These are phyloP conservation scores for Scomberomorus guttatus DNA, from an alignment of 2,797 vertebrate species.

Conservation along the genomic window DNA sequence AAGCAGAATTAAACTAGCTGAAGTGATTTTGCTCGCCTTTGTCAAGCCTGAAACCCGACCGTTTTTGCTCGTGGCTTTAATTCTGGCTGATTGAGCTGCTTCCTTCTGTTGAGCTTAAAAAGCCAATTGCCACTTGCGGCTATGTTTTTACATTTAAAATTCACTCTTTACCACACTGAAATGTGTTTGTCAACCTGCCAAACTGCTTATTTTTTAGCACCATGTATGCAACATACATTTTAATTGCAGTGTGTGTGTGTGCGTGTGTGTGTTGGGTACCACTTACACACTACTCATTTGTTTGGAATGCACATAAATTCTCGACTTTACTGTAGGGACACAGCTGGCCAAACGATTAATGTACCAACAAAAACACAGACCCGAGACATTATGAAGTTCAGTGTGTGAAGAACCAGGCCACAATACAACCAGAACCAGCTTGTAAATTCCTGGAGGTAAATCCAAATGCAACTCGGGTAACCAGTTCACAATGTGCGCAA, in stretches of 20 bases:
- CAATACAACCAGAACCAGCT: slow-evolving; percentile 77
- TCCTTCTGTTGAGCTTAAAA: too few relatives aligned
- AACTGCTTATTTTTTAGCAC: slow-evolving; percentile 20
- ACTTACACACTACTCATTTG: slow-evolving; percentile 73
- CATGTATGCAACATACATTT: slow-evolving; percentile 38
- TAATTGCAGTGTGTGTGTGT: slow-evolving; percentile 39
- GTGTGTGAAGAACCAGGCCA: slow-evolving; percentile 69
- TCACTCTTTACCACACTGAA: background rate
- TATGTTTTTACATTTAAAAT: background rate
- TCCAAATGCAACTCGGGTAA: slow-evolving; percentile 69
- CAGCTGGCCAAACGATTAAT: slow-evolving; percentile 84
- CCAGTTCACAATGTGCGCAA: slow-evolving; percentile 34
- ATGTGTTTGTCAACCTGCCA: slow-evolving; percentile 25
- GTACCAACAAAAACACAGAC: slow-evolving; percentile 72
- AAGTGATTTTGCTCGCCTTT: too few relatives aligned
- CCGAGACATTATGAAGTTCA: slow-evolving; percentile 70
- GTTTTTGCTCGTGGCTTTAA: too few relatives aligned
- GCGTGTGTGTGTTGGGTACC: slow-evolving; percentile 31
- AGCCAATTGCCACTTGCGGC: too few relatives aligned
- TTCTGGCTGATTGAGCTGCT: too few relatives aligned
- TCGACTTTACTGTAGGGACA: slow-evolving; percentile 71
- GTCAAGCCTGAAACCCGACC: too few relatives aligned
- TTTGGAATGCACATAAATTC: slow-evolving; percentile 86
- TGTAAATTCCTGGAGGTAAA: slow-evolving; percentile 75
- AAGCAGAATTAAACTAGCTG: too few relatives aligned